Percentiles rank a stretch among this genome's conserved stretches.
Conservation (phyloP, 2,797 vertebrate genomes). For the Iguana delicatissima region DNA sequence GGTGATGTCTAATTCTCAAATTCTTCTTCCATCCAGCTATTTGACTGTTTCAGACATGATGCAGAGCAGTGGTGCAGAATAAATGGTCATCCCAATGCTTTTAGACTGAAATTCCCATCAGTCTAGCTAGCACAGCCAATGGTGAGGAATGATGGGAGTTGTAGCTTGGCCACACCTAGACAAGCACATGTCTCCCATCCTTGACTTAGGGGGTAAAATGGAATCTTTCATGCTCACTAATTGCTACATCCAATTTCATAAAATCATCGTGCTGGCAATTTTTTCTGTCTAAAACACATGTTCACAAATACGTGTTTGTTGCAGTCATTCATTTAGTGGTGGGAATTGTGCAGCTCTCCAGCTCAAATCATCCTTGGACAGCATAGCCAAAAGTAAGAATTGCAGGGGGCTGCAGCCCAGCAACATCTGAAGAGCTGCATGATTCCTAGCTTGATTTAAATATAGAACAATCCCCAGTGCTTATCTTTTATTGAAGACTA, state of each 20-base stretch:
- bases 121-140: too few relatives aligned
- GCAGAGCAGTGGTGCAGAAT: neutral
- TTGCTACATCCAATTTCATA: too few relatives aligned
- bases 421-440: neutral
- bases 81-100: neutral
- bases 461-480: neutral
- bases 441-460: neutral
- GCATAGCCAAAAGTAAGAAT: neutral
- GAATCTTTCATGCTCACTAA: too few relatives aligned
- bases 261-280: too few relatives aligned
- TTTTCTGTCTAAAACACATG: neutral
- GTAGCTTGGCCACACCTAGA: too few relatives aligned
- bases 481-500: neutral
- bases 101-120: too few relatives aligned
- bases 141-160: too few relatives aligned
- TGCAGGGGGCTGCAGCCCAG: neutral
- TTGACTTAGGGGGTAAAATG: too few relatives aligned
- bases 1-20: neutral
- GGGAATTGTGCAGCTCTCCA: too few relatives aligned
- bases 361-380: too few relatives aligned
- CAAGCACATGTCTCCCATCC: too few relatives aligned
- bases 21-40: neutral
- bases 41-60: neutral
- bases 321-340: neutral
- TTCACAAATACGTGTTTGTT: neutral